phyloP scores from a whole-genome alignment of 92 coral and sea anemone genomes.

The Ricordea florida region DNA sequence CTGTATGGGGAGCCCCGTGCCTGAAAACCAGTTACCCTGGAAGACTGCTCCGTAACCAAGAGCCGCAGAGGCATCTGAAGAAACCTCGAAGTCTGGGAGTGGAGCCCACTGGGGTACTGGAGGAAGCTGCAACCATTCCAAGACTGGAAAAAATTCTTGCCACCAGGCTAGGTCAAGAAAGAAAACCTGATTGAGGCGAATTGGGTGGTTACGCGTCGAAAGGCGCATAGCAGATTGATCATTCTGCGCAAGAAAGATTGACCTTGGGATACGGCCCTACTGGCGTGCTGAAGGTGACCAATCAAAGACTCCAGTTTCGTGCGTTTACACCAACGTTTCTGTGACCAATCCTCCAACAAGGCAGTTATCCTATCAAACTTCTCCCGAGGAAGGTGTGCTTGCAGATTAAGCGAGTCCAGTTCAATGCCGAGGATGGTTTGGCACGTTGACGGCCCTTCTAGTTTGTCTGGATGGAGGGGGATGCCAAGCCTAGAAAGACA shows the following conservation, averaged over 20 bases:
- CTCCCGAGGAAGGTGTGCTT: slow-evolving; percentile 11
- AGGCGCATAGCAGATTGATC: neutral
- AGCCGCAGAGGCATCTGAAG: slow-evolving; percentile 22
- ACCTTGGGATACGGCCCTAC: slow-evolving; percentile 7
- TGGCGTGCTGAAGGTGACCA: slow-evolving; percentile 14
- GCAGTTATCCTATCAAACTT: neutral
- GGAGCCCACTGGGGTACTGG: slow-evolving; percentile 18
- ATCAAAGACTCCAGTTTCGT: slow-evolving; percentile 1
- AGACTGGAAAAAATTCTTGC: neutral
- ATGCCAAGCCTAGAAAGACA: neutral
- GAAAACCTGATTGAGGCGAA: neutral
- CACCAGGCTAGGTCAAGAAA: neutral
- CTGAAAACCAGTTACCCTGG: neutral
- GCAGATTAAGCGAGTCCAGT: neutral
- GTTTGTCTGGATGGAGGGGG: slow-evolving; percentile 3
- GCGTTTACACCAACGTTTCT: neutral
- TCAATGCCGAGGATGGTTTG: slow-evolving; percentile 21
- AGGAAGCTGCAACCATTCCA: slow-evolving; percentile 30
- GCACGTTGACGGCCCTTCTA: neutral
- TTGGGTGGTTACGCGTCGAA: neutral
- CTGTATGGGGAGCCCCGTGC: no score
- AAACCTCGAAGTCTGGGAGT: slow-evolving; percentile 4
- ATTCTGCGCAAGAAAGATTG: slow-evolving; percentile 12
- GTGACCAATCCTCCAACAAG: neutral
- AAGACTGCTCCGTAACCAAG: neutral